Conservation (phyloP, 2,113 vertebrate species). For the Leucosticte australis region DNA sequence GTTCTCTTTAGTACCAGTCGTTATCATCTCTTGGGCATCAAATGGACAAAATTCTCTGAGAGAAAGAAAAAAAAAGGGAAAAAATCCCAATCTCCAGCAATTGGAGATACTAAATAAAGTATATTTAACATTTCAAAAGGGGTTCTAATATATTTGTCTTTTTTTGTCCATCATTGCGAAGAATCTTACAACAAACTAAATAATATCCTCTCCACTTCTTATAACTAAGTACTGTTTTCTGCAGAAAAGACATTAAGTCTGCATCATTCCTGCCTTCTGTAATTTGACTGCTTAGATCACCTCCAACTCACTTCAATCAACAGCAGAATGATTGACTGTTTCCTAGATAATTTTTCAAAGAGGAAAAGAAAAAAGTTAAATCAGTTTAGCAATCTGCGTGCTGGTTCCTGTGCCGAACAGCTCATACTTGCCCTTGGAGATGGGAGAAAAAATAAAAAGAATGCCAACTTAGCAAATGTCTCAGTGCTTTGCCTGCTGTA, state of each 20-base stretch:
- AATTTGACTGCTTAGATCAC: not conserved
- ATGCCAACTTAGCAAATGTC: not conserved
- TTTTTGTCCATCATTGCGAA: not conserved
- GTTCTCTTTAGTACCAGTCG: rapidly evolving
- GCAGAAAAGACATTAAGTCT: not conserved
- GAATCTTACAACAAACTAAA: not conserved
- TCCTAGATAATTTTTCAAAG: not conserved
- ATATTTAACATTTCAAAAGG: not conserved
- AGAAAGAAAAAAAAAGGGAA: not conserved
- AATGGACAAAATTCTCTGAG: not conserved
- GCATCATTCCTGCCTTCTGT: not conserved
- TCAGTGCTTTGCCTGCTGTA: not conserved
- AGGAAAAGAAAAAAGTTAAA: not conserved
- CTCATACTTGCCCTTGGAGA: not conserved
- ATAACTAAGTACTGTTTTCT: not conserved
- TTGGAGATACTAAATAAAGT: rapidly evolving
- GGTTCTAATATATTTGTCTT: not conserved
- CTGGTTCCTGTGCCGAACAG: not conserved
- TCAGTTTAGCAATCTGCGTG: not conserved
- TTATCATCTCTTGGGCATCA: not conserved
- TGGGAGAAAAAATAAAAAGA: not conserved
- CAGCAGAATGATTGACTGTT: not conserved
- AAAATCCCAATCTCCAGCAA: rapidly evolving
- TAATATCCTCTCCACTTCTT: not conserved
- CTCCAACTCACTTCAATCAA: not conserved